Conservation (phyloP, 2,113 vertebrate genomes). For the Rynchops niger region DNA sequence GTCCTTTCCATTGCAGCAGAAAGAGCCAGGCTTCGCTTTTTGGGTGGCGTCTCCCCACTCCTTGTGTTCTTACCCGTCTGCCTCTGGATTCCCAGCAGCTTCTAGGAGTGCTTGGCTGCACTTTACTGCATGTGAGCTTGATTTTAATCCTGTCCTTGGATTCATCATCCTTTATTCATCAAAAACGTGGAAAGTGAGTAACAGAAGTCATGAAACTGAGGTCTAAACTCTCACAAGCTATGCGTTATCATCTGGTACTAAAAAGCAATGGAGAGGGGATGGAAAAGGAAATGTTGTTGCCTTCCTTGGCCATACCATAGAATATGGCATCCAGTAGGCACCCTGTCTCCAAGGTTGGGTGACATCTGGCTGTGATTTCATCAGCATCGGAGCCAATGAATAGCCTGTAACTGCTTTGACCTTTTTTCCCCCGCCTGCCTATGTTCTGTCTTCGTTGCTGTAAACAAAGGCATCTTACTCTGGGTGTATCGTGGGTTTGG, state of each 20-base stretch:
- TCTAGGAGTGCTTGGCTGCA: background rate
- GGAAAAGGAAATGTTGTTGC: background rate
- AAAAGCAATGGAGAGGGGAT: background rate
- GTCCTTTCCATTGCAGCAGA: background rate
- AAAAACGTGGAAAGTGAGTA: background rate
- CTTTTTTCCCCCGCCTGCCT: background rate
- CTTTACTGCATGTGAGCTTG: background rate
- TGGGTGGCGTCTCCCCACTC: background rate
- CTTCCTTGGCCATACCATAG: background rate
- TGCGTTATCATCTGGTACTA: fast-evolving
- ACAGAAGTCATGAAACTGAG: background rate
- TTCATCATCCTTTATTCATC: background rate
- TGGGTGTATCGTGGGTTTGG: background rate
- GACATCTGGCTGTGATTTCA: conserved; percentile 35
- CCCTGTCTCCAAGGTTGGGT: background rate
- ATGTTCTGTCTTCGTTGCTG: background rate
- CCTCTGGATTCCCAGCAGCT: background rate
- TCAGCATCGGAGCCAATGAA: background rate
- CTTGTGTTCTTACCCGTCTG: background rate
- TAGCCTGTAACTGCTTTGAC: background rate
- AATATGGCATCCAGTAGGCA: background rate
- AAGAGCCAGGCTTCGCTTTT: background rate
- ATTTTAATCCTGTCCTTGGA: background rate
- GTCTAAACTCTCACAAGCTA: background rate
- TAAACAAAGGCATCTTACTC: conserved; percentile 9